Conservation (phyloP, 1,140 invertebrate genomes). For the Cephus cinctus region DNA sequence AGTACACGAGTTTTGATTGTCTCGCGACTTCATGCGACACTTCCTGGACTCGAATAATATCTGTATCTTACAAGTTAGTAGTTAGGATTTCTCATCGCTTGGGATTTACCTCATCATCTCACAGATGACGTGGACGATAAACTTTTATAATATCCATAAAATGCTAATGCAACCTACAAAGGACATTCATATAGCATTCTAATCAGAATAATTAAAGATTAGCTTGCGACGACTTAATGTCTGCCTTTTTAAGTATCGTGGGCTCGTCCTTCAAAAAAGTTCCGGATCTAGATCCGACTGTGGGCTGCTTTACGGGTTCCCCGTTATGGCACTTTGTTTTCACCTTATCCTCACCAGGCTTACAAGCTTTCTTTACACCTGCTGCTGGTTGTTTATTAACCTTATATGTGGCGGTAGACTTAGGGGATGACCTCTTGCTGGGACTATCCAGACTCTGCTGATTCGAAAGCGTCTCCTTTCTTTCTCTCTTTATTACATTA, state of each 20-base stretch:
- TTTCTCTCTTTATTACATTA: conserved; percentile 30
- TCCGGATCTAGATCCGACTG: conserved; percentile 61
- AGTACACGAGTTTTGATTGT: no score
- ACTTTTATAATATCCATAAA: no score
- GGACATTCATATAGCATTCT: background rate
- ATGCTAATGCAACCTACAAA: background rate
- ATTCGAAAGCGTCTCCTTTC: conserved; percentile 29
- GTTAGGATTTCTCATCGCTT: no score
- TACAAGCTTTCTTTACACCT: conserved; percentile 19
- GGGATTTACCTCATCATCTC: no score
- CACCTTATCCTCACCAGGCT: conserved; percentile 33
- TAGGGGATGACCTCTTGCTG: conserved; percentile 45
- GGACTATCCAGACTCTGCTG: conserved; percentile 40
- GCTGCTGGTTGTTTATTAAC: conserved; percentile 23
- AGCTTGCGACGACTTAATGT: conserved; percentile 49
- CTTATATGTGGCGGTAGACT: conserved; percentile 33
- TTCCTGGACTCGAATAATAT: no score
- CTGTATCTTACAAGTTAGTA: no score
- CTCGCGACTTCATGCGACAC: no score
- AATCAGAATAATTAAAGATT: conserved; percentile 30
- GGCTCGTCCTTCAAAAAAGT: conserved; percentile 74
- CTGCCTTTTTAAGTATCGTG: conserved; percentile 56
- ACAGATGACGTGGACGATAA: no score
- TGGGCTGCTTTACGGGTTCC: conserved; percentile 41
- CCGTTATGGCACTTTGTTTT: conserved; percentile 43